Evolutionary conservation across 2,888 invertebrate species (phyloP), one percentile per base, ranked within the genome.

Genomic region (Diabrotica balteata): DNA sequence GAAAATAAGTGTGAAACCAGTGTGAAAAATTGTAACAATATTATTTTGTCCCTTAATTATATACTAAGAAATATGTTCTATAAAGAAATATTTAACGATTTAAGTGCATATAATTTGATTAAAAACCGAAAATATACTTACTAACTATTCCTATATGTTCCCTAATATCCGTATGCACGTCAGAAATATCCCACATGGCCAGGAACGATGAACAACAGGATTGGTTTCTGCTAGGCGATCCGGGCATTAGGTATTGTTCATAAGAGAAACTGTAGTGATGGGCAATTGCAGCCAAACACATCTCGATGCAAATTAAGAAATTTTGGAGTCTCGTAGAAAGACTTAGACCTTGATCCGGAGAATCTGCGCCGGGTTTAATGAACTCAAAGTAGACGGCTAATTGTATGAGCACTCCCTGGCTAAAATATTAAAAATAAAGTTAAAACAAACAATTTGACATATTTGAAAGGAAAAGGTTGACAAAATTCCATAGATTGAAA

Each of bases 211-310:
- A 89, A 78, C 93, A 93, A 82, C 93, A 93, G 2, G 80, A 80
- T 59, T 82, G 82, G 44, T 77, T 76, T 44, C 68, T 66, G 47
- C 49, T 47, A 42, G 75, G 71, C 32, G 78, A 76, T 4, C 79
- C 82, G 6, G 80, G 73, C 53, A 76, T 90, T 77, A 93, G 88
- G 81, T 90, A 98, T 51, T 95, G 94, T 81, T 92, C 90, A 83
- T 96, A 94, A n/a, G 96, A 94, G 84, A 98, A 98, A 79, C 96
- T 95, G 84, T 94, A 97, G 83, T 96, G 95, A 83, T 98, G 97
- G 0, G 96, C 97, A 42, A 97, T 90, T 2, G 97, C 96, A 42
- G 97, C 97, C 77, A 97, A 83, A 82, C 97, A 97, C 98, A 98
- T 98, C 87, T 98, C 98, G 80, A 98, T 95, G 82, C 98, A 98